These are phyloP conservation scores for Podarcis raffonei DNA, from an alignment of 2,113 vertebrate genomes.

Conservation along the genomic window DNA sequence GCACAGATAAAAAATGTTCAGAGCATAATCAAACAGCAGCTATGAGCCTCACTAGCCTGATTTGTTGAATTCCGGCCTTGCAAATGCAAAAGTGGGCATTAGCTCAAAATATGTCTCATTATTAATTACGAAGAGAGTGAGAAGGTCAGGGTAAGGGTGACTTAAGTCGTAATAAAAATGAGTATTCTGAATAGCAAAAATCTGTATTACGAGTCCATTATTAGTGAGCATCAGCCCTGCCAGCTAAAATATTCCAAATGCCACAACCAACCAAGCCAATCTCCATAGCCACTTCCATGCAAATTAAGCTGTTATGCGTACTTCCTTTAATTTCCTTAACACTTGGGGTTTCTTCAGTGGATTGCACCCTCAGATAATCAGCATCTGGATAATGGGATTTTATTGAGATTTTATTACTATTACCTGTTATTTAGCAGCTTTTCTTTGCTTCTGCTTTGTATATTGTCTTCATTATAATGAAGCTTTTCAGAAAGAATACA, in stretches of 20 bases:
- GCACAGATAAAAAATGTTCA: background rate
- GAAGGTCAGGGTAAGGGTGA: background rate
- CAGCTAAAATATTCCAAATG: background rate
- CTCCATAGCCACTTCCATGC: background rate
- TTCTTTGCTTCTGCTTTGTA: background rate
- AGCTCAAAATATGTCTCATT: background rate
- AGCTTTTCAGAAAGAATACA: background rate
- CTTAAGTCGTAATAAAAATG: background rate
- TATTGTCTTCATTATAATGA: slow-evolving; percentile 1
- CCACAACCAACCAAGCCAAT: background rate
- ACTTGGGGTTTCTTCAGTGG: slow-evolving; percentile 3
- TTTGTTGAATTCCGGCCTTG: background rate
- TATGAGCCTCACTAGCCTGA: background rate
- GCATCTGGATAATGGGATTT: slow-evolving; percentile 6
- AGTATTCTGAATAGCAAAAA: background rate
- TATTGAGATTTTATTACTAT: slow-evolving; percentile 5
- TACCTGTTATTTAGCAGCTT: slow-evolving; percentile 23
- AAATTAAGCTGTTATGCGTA: slow-evolving; percentile 9
- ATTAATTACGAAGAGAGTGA: background rate
- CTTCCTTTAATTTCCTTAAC: background rate
- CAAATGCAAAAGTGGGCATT: background rate
- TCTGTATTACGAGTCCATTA: background rate
- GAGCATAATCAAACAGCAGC: background rate
- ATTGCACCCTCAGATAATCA: slow-evolving; percentile 9
- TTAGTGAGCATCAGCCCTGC: background rate